Conservation (phyloP, 92 coral and sea anemone species). For the Desmophyllum pertusum region DNA sequence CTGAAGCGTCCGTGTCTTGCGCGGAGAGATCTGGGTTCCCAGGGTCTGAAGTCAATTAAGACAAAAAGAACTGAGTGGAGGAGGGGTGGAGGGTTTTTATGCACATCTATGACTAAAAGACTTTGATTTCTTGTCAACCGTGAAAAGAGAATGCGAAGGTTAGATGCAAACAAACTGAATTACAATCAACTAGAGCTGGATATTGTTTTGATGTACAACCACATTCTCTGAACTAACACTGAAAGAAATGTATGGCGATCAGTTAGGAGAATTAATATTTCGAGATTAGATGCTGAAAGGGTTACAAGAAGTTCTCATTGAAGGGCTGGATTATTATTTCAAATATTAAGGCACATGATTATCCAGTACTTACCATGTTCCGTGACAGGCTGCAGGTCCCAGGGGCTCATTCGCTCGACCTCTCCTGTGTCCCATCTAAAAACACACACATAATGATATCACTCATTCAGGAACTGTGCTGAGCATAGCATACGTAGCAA, state of each 20-base stretch:
- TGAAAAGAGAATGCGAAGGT: not conserved
- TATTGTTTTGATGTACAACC: not conserved
- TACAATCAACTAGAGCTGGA: not conserved
- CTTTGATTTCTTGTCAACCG: not conserved
- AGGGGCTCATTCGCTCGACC: constrained; percentile 97
- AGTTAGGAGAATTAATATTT: not conserved
- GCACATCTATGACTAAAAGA: too few species aligned
- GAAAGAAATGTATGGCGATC: not conserved
- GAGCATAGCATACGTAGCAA: too few species aligned
- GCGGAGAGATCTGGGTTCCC: constrained; percentile 73
- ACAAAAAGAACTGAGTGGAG: not conserved
- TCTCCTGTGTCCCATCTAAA: constrained; percentile 98
- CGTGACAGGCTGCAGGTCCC: constrained; percentile 93
- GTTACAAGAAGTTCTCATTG: not conserved
- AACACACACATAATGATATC: not conserved
- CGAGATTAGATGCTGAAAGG: not conserved
- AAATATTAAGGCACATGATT: not conserved
- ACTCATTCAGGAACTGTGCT: too few species aligned
- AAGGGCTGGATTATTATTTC: not conserved
- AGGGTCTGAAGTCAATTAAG: constrained; percentile 31
- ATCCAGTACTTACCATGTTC: constrained; percentile 66
- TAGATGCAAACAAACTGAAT: not conserved
- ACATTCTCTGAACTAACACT: not conserved
- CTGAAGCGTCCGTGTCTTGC: constrained; percentile 77
- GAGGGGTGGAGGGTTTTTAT: not conserved